phyloP scores from a whole-genome alignment of 2,888 invertebrate species.

The Ophraella communa region DNA sequence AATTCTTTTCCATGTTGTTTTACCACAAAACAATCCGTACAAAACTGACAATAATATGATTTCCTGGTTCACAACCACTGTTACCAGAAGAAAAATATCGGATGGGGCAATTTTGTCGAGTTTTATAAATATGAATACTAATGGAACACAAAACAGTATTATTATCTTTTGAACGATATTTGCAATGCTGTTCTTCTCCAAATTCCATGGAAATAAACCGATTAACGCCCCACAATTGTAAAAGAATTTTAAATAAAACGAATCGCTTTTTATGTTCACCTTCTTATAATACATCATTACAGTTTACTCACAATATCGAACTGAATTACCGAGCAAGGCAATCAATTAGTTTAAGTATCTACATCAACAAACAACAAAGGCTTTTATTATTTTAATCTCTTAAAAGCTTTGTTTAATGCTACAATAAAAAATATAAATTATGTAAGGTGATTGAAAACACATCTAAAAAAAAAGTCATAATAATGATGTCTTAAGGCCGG shows the following conservation, averaged over 20 bases:
- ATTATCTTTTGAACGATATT: background rate
- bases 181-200: background rate
- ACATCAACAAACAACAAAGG: background rate
- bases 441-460: no score
- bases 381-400: no score
- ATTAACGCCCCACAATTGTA: background rate
- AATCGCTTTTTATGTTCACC: background rate
- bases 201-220: background rate
- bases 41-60: background rate
- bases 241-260: background rate
- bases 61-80: background rate
- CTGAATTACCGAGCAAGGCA: background rate
- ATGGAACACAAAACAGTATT: background rate
- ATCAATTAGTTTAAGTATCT: background rate
- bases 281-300: background rate
- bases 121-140: background rate
- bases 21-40: background rate
- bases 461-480: no score
- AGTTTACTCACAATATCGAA: background rate
- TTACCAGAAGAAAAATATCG: background rate
- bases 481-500: no score
- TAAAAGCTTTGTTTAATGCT: no score
- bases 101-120: background rate
- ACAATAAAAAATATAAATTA: no score
- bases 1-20: background rate